Conservation (phyloP, 2,797 vertebrate species). For the Sebastes ruberrimus region DNA sequence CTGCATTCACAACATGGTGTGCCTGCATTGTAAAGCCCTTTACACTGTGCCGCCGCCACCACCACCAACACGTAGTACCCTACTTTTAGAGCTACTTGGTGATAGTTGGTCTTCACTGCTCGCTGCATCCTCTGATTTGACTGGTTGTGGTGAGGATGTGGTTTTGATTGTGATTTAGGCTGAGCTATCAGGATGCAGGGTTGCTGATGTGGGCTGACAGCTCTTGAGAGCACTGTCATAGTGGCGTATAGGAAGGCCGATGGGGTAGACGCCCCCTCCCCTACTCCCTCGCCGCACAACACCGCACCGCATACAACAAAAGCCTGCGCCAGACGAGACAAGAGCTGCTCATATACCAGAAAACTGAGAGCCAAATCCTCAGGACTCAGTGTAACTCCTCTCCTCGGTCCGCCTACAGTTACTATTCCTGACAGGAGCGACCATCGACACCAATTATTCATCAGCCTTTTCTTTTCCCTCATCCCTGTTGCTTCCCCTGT, state of each 20-base stretch:
- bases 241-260: conserved; percentile 61
- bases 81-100: conserved; percentile 32
- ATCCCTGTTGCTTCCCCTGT: background rate
- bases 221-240: conserved; percentile 85
- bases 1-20: conserved; percentile 72
- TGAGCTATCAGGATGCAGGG: conserved; percentile 80
- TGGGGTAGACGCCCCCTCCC: conserved; percentile 55
- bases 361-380: conserved; percentile 37
- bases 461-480: background rate
- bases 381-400: conserved; percentile 10
- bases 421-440: conserved; percentile 34
- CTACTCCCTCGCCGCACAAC: conserved; percentile 22
- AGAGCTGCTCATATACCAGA: conserved; percentile 74
- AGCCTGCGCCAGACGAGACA: conserved; percentile 65
- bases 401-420: conserved; percentile 12
- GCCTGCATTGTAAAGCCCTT: conserved; percentile 39
- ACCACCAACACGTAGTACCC: background rate
- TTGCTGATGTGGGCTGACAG: conserved; percentile 86
- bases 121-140: conserved; percentile 11
- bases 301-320: conserved; percentile 62
- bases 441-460: conserved; percentile 30
- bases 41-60: background rate
- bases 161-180: conserved; percentile 82
- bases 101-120: conserved; percentile 24
- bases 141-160: conserved; percentile 31